Evolutionary conservation across 1,140 invertebrate genomes (phyloP).

Genomic region (Homarus americanus): DNA sequence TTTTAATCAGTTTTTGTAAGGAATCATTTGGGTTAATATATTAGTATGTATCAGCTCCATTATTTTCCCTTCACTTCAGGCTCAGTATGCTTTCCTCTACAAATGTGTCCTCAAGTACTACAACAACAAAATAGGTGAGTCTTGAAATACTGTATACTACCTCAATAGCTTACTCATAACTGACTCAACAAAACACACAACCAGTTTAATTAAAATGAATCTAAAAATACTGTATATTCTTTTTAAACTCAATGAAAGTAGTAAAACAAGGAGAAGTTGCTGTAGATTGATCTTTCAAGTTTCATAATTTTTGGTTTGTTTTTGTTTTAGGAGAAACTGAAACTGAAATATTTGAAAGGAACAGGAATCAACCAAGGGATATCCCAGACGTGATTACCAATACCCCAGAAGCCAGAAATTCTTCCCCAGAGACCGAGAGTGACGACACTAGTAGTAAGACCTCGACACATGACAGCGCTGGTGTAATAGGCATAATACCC

Average conservation of each 20-base stretch:
- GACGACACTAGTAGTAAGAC: not conserved
- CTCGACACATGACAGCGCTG: not conserved
- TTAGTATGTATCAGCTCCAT: too few relatives aligned
- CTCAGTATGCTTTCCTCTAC: slow-evolving; percentile 49
- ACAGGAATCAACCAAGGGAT: not conserved
- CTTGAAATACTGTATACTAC: not conserved
- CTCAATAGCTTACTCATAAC: too few relatives aligned
- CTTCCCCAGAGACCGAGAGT: not conserved
- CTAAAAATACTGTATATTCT: too few relatives aligned
- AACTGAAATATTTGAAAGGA: not conserved
- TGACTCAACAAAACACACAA: too few relatives aligned
- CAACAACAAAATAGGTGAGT: slow-evolving; percentile 25
- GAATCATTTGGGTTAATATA: too few relatives aligned
- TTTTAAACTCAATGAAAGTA: too few relatives aligned
- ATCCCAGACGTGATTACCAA: not conserved
- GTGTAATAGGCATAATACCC: not conserved
- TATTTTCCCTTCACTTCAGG: slow-evolving; percentile 1
- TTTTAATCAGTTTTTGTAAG: too few relatives aligned
- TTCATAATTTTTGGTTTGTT: too few relatives aligned
- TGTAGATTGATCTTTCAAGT: too few relatives aligned
- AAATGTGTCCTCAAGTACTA: slow-evolving; percentile 43
- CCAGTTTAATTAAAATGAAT: too few relatives aligned
- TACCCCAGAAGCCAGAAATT: not conserved
- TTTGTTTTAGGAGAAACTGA: not conserved
- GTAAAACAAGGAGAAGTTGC: too few relatives aligned